Evolutionary conservation across 2,888 invertebrate species (phyloP).

Genomic region (Drosophila pegasa): DNA sequence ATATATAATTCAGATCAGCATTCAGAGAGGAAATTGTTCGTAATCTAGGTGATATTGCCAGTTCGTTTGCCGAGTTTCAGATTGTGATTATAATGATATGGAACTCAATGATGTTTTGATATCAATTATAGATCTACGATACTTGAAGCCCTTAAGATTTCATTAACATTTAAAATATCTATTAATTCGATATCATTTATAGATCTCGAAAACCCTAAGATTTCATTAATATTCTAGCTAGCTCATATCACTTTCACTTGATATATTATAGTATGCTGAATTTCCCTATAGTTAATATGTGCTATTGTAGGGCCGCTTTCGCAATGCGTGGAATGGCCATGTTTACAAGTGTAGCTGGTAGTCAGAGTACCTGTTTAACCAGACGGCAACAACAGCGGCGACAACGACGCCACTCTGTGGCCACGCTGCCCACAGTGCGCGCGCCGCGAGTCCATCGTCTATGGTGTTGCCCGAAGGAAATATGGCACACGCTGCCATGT

Average conservation of each 20-base stretch:
- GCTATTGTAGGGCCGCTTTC: constrained; percentile 46
- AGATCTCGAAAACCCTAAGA: no score
- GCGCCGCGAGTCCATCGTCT: constrained; percentile 27
- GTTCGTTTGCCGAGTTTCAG: no score
- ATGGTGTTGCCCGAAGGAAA: constrained; percentile 47
- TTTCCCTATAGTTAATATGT: not conserved
- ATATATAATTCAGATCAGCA: no score
- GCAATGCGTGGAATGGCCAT: constrained; percentile 43
- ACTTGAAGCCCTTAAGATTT: no score
- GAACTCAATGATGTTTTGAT: no score
- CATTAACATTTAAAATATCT: no score
- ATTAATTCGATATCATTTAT: no score
- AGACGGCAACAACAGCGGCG: constrained; percentile 64
- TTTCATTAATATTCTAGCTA: not conserved
- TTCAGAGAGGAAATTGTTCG: no score
- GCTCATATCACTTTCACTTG: not conserved
- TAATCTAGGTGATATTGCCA: no score
- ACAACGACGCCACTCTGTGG: constrained; percentile 53
- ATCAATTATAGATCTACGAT: no score
- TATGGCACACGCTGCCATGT: constrained; percentile 76
- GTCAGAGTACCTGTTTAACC: constrained; percentile 78
- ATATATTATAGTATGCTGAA: no score
- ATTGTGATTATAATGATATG: no score
- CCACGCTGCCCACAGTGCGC: constrained; percentile 58
- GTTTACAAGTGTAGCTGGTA: constrained; percentile 78